Evolutionary conservation across 2,888 invertebrate genomes (phyloP), one percentile per base, ranked within the genome.

Genomic region (Helobdella robusta): DNA sequence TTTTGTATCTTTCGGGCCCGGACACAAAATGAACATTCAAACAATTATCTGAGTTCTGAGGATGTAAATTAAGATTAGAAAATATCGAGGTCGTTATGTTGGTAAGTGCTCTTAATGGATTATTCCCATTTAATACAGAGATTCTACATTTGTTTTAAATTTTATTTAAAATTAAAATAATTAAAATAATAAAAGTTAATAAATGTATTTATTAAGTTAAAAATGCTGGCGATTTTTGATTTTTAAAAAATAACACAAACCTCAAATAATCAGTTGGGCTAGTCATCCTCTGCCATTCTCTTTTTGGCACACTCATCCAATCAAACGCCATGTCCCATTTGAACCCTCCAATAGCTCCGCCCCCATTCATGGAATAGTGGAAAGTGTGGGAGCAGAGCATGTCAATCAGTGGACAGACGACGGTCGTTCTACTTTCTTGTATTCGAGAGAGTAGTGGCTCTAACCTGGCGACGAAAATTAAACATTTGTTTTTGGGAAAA

Each of bases 371-470:
- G 6, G 28, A 46, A 25, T 48, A 62, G 4, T 3, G n/a, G 50
- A 62, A 30, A 20, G 48, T 32, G 2, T n/a, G n/a, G 6, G 62
- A 50, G 50, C 50, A 50, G 2, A 62, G 15, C 15, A 62, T 48
- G 62, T 62, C 62, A 32, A 62, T 62, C 25, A 62, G 50, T 20
- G 62, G 62, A 25, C 62, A 62, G n/a, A 50, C 62, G n/a, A 62
- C 62, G 20, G 32, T 34, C 50, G 30, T 62, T 28, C n/a, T 46
- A 15, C 50, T 50, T 32, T 62, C 32, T 62, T 62, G 28, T 20
- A 50, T 62, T 15, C 50, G 20, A 2, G 28, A 11, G 18, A 62
- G 20, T 30, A 62, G 30, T 25, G 62, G 62, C 32, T 62, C 62
- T 25, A 62, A 34, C 62, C 62, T 62, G 6, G 8, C 8, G n/a